A percentile compares a stretch with the other conserved stretches of the same genome.
Conservation (phyloP, 2,113 vertebrate genomes). For the Poeciliopsis prolifica region DNA sequence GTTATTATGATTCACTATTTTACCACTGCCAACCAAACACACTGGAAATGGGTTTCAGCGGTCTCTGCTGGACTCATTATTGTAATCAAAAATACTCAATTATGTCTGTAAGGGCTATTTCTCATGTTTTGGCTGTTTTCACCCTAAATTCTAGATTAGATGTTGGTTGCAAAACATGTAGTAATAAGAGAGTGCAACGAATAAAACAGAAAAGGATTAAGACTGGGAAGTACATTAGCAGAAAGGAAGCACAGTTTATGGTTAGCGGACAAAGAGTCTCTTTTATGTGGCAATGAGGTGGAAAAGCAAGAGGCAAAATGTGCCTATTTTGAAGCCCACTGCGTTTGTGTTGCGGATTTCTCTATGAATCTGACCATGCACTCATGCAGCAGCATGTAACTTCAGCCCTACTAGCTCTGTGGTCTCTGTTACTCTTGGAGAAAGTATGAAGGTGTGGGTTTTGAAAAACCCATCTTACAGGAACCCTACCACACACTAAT, state of each 20-base stretch:
- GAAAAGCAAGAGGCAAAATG: conserved; percentile 48
- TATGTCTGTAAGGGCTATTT: conserved; percentile 58
- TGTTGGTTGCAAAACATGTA: conserved; percentile 42
- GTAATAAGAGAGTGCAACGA: conserved; percentile 34
- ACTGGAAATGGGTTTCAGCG: conserved; percentile 62
- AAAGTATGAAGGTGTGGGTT: conserved; percentile 51
- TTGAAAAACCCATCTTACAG: conserved; percentile 57
- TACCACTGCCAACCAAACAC: conserved; percentile 54
- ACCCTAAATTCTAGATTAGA: conserved; percentile 50
- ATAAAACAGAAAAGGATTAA: conserved; percentile 29
- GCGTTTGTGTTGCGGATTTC: conserved; percentile 54
- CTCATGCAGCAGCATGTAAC: conserved; percentile 39
- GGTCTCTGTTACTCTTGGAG: conserved; percentile 51
- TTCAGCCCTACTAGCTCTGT: conserved; percentile 31
- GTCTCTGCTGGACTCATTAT: conserved; percentile 63
- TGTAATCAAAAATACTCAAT: conserved; percentile 61
- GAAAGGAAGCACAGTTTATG: conserved; percentile 19
- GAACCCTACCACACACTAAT: conserved; percentile 66
- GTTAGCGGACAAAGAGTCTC: conserved; percentile 35
- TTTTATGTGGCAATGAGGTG: conserved; percentile 47
- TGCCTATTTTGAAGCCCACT: conserved; percentile 49
- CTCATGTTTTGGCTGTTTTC: conserved; percentile 58
- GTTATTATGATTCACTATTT: conserved; percentile 67
- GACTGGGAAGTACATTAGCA: conserved; percentile 11
- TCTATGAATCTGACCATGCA: conserved; percentile 48